A percentile compares a stretch with the other conserved stretches of the same genome.
phyloP scores from a whole-genome alignment of 1,140 invertebrate species.

The Aphaenogaster ashmeadi region DNA sequence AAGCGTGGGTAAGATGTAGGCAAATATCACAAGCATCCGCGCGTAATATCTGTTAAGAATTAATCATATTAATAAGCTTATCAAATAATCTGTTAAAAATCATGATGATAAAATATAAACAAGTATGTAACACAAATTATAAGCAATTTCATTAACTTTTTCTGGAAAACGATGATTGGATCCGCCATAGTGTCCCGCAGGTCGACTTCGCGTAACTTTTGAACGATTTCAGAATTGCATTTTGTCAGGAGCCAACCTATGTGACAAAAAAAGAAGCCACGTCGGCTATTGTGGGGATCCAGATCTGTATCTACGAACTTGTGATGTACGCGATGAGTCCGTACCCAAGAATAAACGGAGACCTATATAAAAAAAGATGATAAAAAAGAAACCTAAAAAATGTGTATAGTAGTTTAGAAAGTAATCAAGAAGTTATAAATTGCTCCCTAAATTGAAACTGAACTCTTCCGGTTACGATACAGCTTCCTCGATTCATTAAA shows the following conservation, averaged over 20 bases:
- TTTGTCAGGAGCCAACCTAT: conserved; percentile 95
- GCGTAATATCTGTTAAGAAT: conserved; percentile 89
- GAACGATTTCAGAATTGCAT: conserved; percentile 94
- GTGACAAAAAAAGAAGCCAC: conserved; percentile 97
- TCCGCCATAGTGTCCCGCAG: conserved; percentile 93
- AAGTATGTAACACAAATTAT: too few relatives aligned
- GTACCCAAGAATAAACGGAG: conserved; percentile 90
- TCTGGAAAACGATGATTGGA: conserved; percentile 92
- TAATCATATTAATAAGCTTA: conserved; percentile 49
- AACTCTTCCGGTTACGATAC: too few relatives aligned
- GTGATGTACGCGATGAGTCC: conserved; percentile 97
- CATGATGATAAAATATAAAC: conserved; percentile 63
- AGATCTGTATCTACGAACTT: conserved; percentile 96
- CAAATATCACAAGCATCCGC: conserved; percentile 90
- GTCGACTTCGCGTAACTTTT: conserved; percentile 92
- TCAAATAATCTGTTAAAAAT: conserved; percentile 24
- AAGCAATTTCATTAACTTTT: conserved; percentile 86
- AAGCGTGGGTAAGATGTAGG: conserved; percentile 92
- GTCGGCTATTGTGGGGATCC: conserved; percentile 95
- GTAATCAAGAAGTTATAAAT: too few relatives aligned
- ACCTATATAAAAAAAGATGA: conserved; percentile 84
- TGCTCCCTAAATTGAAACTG: too few relatives aligned
- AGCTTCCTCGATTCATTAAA: too few relatives aligned
- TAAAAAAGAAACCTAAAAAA: too few relatives aligned
- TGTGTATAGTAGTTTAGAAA: too few relatives aligned